A percentile compares a stretch with the other conserved stretches of the same genome.
These are phyloP conservation scores for Andrena minutula DNA, from an alignment of 2,888 invertebrate genomes.

Conservation along the genomic window DNA sequence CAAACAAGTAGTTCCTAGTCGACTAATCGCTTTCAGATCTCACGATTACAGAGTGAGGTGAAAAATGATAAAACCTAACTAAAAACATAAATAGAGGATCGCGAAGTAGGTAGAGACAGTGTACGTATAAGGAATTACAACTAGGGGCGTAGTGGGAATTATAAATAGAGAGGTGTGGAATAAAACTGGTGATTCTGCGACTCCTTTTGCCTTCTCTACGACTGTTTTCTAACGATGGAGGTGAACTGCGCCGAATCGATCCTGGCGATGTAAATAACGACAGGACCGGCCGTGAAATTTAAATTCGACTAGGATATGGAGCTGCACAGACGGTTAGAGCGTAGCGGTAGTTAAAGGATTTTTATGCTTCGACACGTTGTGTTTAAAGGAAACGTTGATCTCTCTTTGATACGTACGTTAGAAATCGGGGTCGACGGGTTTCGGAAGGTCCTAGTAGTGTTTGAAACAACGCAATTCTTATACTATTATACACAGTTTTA, in stretches of 20 bases:
- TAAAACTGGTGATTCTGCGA: neutral
- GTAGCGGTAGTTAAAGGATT: slow-evolving; percentile 17
- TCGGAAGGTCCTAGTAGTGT: slow-evolving; percentile 8
- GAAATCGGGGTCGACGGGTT: neutral
- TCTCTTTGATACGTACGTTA: neutral
- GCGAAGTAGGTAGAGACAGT: neutral
- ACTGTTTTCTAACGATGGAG: slow-evolving; percentile 36
- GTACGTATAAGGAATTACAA: neutral
- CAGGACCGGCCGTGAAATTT: slow-evolving; percentile 2
- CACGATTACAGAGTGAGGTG: neutral
- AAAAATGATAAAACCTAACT: neutral
- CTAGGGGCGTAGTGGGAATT: neutral
- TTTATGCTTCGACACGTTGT: slow-evolving; percentile 14
- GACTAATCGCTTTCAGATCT: neutral
- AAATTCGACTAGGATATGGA: slow-evolving; percentile 1
- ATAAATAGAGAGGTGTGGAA: slow-evolving; percentile 6
- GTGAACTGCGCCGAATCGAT: slow-evolving; percentile 29
- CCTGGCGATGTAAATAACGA: slow-evolving; percentile 17
- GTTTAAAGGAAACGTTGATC: neutral
- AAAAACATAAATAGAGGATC: neutral
- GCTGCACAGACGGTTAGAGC: slow-evolving; percentile 15
- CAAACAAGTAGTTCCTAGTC: slow-evolving; percentile 12
- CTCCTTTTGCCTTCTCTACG: slow-evolving; percentile 36
- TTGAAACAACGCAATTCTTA: neutral
- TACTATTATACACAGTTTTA: slow-evolving; percentile 1